Conservation (phyloP, 1,140 invertebrate species). For the Tetragnatha versicolor region DNA sequence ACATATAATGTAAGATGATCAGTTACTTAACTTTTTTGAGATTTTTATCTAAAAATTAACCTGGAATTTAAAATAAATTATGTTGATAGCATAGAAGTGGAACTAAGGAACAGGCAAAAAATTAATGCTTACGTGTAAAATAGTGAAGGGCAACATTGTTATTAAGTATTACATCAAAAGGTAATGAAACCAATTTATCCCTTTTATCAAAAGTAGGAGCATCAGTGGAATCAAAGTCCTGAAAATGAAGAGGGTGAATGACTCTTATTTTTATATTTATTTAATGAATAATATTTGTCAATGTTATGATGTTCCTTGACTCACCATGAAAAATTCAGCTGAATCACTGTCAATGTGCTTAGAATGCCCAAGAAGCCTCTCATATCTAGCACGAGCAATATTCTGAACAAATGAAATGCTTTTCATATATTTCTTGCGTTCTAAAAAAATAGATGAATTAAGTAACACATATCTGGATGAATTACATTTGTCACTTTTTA, state of each 20-base stretch:
- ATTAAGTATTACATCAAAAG: constrained; percentile 78
- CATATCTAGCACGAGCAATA: constrained; percentile 19
- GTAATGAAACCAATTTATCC: constrained; percentile 73
- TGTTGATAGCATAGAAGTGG: too few relatives aligned
- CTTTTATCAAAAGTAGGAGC: constrained; percentile 65
- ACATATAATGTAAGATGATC: too few relatives aligned
- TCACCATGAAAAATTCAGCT: constrained; percentile 45
- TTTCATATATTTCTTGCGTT: constrained; percentile 42
- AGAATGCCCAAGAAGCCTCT: constrained; percentile 19
- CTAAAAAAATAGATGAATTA: constrained; percentile 10
- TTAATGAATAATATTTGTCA: neutral
- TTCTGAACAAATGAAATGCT: constrained; percentile 42
- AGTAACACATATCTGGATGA: too few relatives aligned
- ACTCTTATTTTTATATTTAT: neutral
- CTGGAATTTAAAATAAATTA: neutral
- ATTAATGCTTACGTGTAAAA: constrained; percentile 70
- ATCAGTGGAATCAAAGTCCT: constrained; percentile 38
- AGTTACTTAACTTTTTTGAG: too few relatives aligned
- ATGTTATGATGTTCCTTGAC: neutral
- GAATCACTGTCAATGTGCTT: constrained; percentile 25
- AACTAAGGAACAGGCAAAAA: neutral
- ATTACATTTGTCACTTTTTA: too few relatives aligned
- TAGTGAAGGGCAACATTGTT: constrained; percentile 81
- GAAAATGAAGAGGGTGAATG: neutral
- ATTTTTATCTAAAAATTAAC: too few relatives aligned